Conservation (phyloP, 2,888 invertebrate genomes). For the Caenorhabditis imperialis region DNA sequence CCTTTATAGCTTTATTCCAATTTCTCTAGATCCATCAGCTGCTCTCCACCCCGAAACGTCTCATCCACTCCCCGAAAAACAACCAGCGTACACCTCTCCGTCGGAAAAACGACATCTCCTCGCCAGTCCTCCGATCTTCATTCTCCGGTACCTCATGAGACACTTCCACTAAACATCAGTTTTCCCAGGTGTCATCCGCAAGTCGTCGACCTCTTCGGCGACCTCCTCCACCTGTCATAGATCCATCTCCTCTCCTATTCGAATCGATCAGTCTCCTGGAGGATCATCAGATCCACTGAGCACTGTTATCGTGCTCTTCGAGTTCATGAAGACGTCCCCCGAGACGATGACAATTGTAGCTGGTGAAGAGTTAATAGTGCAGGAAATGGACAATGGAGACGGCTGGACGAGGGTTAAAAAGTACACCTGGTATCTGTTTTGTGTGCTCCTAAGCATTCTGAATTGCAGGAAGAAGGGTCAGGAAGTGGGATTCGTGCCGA, state of each 20-base stretch:
- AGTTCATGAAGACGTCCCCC: slow-evolving; percentile 91
- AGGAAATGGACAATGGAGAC: slow-evolving; percentile 83
- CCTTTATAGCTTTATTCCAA: not conserved
- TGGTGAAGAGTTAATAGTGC: slow-evolving; percentile 92
- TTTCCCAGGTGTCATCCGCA: slow-evolving; percentile 14
- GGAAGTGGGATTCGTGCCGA: slow-evolving; percentile 38
- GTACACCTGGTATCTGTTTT: too few species aligned
- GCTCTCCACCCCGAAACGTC: slow-evolving; percentile 21
- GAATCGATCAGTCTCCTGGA: slow-evolving; percentile 15
- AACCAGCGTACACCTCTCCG: slow-evolving; percentile 5
- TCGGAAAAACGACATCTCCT: slow-evolving; percentile 33
- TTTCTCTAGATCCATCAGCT: slow-evolving; percentile 30
- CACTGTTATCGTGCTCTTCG: slow-evolving; percentile 85
- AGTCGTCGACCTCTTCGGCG: not conserved
- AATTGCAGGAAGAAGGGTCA: slow-evolving; percentile 15
- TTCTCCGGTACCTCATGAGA: slow-evolving; percentile 12
- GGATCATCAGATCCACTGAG: not conserved
- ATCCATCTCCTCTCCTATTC: slow-evolving; percentile 80
- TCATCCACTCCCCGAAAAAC: slow-evolving; percentile 20
- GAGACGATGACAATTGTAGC: slow-evolving; percentile 96
- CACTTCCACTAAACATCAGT: not conserved
- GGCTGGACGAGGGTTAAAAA: slow-evolving; percentile 61
- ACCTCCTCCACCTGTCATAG: slow-evolving; percentile 3
- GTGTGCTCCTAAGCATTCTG: too few species aligned
- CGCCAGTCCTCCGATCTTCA: slow-evolving; percentile 29